Percentiles rank a stretch among this genome's conserved stretches.
phyloP scores from a whole-genome alignment of 2,888 invertebrate species.

The Platycnemis pennipes region DNA sequence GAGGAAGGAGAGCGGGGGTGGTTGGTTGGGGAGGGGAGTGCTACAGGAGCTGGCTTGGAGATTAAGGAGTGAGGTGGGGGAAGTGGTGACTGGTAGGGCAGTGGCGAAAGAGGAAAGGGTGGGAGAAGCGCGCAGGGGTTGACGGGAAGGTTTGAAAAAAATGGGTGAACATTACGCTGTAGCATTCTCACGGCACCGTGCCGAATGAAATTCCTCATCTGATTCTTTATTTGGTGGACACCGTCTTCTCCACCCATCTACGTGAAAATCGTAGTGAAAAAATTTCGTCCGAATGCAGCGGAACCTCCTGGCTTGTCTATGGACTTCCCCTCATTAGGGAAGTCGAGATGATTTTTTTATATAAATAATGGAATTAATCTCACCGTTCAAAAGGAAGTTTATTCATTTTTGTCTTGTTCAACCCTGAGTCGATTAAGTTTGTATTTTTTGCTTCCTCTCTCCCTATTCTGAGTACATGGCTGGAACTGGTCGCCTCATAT shows the following conservation, averaged over 20 bases:
- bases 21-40: background rate
- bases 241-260: background rate
- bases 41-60: background rate
- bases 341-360: constrained; percentile 5
- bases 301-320: background rate
- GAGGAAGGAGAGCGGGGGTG: constrained; percentile 10
- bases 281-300: constrained; percentile 15
- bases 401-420: background rate
- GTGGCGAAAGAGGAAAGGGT: constrained; percentile 72
- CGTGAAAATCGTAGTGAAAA: constrained; percentile 28
- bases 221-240: constrained; percentile 47
- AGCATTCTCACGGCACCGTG: constrained; percentile 46
- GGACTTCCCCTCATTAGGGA: constrained; percentile 53
- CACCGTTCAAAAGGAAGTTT: background rate
- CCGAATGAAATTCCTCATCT: constrained; percentile 43
- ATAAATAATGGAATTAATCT: constrained; percentile 16
- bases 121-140: background rate
- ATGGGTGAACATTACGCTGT: background rate
- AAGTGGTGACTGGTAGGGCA: background rate
- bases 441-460: background rate
- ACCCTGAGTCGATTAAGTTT: background rate
- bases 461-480: background rate
- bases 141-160: background rate
- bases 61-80: background rate
- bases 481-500: background rate